Evolutionary conservation across 2,888 invertebrate species (phyloP).

Genomic region (Autographa gamma): DNA sequence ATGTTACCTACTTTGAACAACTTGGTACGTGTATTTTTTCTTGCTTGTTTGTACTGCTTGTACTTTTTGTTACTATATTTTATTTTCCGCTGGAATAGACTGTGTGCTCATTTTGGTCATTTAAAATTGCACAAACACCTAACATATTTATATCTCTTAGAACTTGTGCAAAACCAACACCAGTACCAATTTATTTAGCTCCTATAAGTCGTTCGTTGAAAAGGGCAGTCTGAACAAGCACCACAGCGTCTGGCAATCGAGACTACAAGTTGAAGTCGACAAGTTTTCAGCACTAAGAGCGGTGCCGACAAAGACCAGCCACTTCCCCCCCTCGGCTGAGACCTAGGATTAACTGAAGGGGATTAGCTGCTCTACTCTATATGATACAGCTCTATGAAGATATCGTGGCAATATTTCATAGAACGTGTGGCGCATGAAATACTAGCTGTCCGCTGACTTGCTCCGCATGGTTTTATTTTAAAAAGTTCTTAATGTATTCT

Average conservation of each 20-base stretch:
- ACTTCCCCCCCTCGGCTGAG: background rate
- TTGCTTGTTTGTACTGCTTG: too few species aligned
- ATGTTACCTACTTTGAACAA: background rate
- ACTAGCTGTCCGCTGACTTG: background rate
- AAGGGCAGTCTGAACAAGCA: background rate
- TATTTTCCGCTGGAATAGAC: background rate
- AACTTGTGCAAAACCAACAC: too few species aligned
- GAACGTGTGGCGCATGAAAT: background rate
- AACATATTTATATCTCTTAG: too few species aligned
- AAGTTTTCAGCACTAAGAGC: slow-evolving; percentile 2
- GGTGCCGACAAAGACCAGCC: background rate
- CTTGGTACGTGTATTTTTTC: too few species aligned
- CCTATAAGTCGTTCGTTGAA: background rate
- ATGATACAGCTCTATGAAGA: background rate
- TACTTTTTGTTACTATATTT: background rate
- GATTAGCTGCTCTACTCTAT: background rate
- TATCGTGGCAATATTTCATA: background rate
- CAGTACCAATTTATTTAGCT: background rate
- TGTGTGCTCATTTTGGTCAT: too few species aligned
- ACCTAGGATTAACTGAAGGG: background rate
- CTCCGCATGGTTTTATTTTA: too few species aligned
- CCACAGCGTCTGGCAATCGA: background rate
- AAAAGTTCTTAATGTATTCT: too few species aligned
- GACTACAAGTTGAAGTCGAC: slow-evolving; percentile 1
- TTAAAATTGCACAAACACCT: too few species aligned